phyloP scores from a whole-genome alignment of 2,888 invertebrate genomes.

The Anodontia alba region DNA sequence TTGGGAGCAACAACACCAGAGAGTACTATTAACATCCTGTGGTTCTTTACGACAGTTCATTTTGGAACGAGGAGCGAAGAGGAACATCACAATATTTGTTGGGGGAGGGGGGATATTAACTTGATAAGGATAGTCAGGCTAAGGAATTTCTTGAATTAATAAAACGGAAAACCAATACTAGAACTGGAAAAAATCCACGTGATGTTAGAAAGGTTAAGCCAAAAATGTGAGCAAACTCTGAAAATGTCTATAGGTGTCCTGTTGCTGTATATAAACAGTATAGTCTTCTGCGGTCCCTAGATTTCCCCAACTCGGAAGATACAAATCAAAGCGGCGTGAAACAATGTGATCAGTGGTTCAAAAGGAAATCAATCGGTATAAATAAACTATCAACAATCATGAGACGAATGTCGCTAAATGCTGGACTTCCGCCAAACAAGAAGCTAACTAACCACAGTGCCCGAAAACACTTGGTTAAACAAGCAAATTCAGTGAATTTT shows the following conservation, averaged over 20 bases:
- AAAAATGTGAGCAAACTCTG: conserved; percentile 32
- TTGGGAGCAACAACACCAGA: conserved; percentile 35
- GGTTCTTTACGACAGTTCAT: conserved; percentile 38
- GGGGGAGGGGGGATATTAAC: conserved; percentile 43
- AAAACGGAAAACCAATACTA: conserved; percentile 42
- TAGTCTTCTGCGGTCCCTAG: conserved; percentile 17
- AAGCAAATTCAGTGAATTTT: too few relatives aligned
- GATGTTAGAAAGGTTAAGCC: conserved; percentile 41
- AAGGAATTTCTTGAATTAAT: conserved; percentile 28
- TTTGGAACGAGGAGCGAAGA: conserved; percentile 29
- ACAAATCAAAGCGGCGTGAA: background rate
- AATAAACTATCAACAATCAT: conserved; percentile 32
- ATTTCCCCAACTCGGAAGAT: conserved; percentile 13
- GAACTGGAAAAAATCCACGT: conserved; percentile 32
- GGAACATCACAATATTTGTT: conserved; percentile 40
- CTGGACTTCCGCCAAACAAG: conserved; percentile 17
- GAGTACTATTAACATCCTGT: conserved; percentile 34
- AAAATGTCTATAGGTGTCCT: conserved; percentile 18
- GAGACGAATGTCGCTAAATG: conserved; percentile 21
- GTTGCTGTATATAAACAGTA: conserved; percentile 33
- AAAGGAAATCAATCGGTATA: conserved; percentile 27
- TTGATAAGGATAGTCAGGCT: conserved; percentile 17
- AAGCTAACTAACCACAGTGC: conserved; percentile 18
- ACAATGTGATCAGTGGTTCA: conserved; percentile 33
- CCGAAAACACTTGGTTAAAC: background rate